Base-by-base conservation (phyloP, 2,797 vertebrate species). In the Rhinogobio ventralis region DNA sequence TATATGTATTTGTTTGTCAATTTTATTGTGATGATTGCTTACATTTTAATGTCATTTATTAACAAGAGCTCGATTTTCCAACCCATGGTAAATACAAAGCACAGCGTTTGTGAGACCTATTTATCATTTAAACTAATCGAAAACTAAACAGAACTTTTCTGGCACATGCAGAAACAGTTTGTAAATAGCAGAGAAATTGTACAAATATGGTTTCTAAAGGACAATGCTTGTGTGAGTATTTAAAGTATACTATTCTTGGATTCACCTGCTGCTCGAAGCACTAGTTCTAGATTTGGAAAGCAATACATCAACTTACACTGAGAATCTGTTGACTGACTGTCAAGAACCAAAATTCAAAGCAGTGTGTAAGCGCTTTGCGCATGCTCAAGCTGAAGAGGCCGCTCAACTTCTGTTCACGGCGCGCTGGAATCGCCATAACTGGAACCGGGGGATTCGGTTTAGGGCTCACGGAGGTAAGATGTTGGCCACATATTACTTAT, bases 221-320 rank as follows among this genome's bases (percentile, higher is more conserved):
- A 39, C 23, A 66, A 57, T 7, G 60, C 25, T 49, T 62, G 2
- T 49, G 1, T 36, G 4, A 64, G 39, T 36, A 51, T 75, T 72
- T 39, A 7, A 81, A 53, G 72, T 25, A 28, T 36, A 87, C 88
- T 89, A 96, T 96, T 95, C 94, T 95, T 84, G 95, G 95, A 87
- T 96, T 96, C 94, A 96, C 95, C 90, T 95, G 95, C 92, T 96
- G 95, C 90, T 95, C 95, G 87, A 95, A 95, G 42, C 95, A 94
- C 90, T 95, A 95, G 93, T 96, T 96, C 93, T 96, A 94, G 91
- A 96, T 95, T 91, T 95, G 94, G 77, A 66, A 95, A 95, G 84
- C 93, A 95, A 86, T 68, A 80, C 28, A 17, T 64, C 53, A 66
- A 23, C 33, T 46, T 85, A 53, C 69, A 33, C n/a, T 14, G 30